Percentiles rank a stretch among this genome's conserved stretches.
phyloP scores from a whole-genome alignment of 2,888 invertebrate species.

The Calliphora vomitoria region DNA sequence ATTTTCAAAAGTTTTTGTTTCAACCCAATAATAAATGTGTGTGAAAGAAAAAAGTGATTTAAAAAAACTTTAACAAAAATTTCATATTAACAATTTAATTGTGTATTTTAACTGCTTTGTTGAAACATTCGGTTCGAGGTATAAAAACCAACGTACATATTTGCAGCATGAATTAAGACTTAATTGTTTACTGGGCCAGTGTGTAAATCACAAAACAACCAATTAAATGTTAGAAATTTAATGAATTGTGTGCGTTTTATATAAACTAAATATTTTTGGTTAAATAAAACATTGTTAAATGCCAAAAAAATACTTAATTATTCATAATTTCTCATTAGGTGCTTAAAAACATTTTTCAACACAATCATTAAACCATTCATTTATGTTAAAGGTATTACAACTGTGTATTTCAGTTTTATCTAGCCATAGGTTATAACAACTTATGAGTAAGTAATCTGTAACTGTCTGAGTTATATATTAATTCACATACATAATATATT shows the following conservation, averaged over 20 bases:
- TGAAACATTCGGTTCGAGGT: too few relatives aligned
- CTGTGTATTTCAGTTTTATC: background rate
- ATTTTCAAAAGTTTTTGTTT: too few relatives aligned
- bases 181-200: too few relatives aligned
- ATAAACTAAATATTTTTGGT: background rate
- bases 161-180: too few relatives aligned
- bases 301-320: background rate
- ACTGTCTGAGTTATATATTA: background rate
- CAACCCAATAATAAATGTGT: too few relatives aligned
- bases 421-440: background rate
- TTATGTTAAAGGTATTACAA: background rate
- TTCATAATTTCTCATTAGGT: slow-evolving; percentile 7
- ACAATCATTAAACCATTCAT: background rate
- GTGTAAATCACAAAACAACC: background rate
- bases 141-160: too few relatives aligned
- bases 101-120: too few relatives aligned
- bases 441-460: background rate
- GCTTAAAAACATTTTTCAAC: background rate
- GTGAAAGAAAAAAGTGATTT: too few relatives aligned
- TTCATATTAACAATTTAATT: too few relatives aligned
- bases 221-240: background rate
- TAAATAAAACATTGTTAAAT: background rate
- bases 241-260: background rate
- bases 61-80: too few relatives aligned
- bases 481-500: background rate